Conservation (phyloP, 2,113 vertebrate genomes). For the Sigmodon hispidus region DNA sequence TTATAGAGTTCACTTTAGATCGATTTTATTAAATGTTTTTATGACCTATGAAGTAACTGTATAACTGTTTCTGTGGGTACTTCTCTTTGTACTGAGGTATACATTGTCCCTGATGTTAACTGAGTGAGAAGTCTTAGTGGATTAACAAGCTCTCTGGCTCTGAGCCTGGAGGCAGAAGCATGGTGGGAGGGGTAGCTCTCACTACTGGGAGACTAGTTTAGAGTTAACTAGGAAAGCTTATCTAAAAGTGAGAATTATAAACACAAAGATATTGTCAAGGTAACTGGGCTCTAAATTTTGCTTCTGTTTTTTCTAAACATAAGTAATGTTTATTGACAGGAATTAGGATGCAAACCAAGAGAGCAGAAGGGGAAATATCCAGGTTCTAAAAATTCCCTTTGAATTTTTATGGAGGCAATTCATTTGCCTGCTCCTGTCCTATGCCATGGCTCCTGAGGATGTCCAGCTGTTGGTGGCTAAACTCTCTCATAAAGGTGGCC, state of each 20-base stretch:
- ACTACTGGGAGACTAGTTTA: background rate
- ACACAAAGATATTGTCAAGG: slow-evolving; percentile 32
- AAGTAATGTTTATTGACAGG: slow-evolving; percentile 13
- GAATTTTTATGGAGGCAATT: slow-evolving; percentile 30
- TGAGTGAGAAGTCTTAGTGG: background rate
- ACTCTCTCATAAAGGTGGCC: slow-evolving; percentile 1
- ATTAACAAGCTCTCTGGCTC: background rate
- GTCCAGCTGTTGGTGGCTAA: background rate
- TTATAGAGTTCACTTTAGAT: background rate
- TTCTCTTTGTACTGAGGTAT: slow-evolving; percentile 1
- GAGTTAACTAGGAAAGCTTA: slow-evolving; percentile 32
- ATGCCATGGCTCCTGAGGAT: background rate
- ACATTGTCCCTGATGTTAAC: slow-evolving; percentile 34
- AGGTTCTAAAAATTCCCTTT: slow-evolving; percentile 31
- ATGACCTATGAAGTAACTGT: background rate
- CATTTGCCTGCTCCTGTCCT: background rate
- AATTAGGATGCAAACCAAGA: slow-evolving; percentile 42
- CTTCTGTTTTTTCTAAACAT: slow-evolving; percentile 40
- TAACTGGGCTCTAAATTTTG: slow-evolving; percentile 7
- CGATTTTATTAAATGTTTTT: background rate
- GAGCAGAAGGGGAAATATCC: background rate
- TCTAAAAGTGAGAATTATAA: background rate
- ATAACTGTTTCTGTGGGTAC: background rate
- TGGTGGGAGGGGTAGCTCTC: background rate
- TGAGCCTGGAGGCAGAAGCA: background rate